Conservation (phyloP, 2,113 vertebrate genomes). For the Rhegmatorhina hoffmannsi region DNA sequence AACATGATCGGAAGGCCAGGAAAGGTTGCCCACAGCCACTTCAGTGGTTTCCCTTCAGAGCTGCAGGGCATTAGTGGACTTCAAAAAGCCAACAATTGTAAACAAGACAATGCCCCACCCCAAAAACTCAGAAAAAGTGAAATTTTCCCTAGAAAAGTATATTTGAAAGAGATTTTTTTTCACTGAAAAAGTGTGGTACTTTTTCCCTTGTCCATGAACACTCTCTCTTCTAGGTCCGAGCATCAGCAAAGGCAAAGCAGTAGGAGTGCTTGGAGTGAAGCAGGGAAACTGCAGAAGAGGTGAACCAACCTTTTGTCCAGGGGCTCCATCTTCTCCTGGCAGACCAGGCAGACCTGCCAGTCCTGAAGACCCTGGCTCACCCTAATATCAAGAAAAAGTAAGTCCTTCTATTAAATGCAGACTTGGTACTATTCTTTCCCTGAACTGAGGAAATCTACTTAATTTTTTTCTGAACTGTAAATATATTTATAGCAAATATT, state of each 20-base stretch:
- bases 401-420: slow-evolving; percentile 3
- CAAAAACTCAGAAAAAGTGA: background rate
- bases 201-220: background rate
- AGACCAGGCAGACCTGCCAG: slow-evolving; percentile 83
- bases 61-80: background rate
- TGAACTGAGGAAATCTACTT: background rate
- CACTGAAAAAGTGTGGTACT: background rate
- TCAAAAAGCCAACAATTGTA: background rate
- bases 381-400: slow-evolving; percentile 69
- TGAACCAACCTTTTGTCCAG: slow-evolving; percentile 83
- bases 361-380: slow-evolving; percentile 82
- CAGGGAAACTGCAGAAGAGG: background rate
- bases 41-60: background rate
- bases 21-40: background rate
- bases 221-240: background rate
- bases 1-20: background rate
- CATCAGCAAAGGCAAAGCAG: background rate
- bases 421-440: background rate
- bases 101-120: background rate
- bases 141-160: background rate
- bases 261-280: background rate
- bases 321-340: slow-evolving; percentile 86
- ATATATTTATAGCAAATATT: background rate
- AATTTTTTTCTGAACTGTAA: background rate
- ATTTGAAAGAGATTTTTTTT: background rate